Conservation (phyloP, 2,113 vertebrate genomes). For the Nyctereutes procyonoides region DNA sequence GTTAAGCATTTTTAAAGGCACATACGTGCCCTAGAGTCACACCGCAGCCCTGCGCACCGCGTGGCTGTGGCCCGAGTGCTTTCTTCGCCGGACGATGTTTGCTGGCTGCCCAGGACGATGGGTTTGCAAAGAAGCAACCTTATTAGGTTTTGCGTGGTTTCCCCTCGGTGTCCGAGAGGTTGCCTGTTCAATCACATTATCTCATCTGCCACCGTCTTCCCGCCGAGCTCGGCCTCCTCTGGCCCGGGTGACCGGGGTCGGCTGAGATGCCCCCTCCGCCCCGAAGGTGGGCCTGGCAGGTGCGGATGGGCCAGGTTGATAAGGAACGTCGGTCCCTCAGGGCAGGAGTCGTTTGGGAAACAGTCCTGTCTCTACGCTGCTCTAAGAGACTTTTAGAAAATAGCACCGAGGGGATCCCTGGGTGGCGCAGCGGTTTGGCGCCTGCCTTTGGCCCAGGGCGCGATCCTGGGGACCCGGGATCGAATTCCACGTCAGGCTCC, state of each 20-base stretch:
- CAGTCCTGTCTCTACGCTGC: neutral
- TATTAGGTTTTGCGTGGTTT: neutral
- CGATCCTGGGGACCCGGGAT: no score
- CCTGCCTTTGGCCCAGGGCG: no score
- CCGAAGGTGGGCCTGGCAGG: neutral
- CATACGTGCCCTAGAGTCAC: fast-evolving
- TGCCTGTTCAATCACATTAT: neutral
- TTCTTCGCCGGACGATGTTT: neutral
- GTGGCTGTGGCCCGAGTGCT: neutral
- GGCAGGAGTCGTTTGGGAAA: neutral
- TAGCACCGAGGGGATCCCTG: no score
- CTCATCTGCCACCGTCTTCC: neutral
- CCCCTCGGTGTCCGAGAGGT: fast-evolving
- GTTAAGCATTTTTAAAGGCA: neutral
- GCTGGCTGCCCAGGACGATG: neutral
- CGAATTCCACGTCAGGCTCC: no score
- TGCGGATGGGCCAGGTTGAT: neutral
- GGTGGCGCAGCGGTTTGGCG: no score
- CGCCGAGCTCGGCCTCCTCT: neutral
- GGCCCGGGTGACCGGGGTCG: neutral
- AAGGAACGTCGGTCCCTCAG: neutral
- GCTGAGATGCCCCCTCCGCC: neutral
- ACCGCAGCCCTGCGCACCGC: fast-evolving
- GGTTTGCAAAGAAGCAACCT: neutral
- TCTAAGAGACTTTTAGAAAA: neutral